These are phyloP conservation scores for Apodemus speciosus DNA, from an alignment of 2,113 vertebrate species.

Conservation along the genomic window DNA sequence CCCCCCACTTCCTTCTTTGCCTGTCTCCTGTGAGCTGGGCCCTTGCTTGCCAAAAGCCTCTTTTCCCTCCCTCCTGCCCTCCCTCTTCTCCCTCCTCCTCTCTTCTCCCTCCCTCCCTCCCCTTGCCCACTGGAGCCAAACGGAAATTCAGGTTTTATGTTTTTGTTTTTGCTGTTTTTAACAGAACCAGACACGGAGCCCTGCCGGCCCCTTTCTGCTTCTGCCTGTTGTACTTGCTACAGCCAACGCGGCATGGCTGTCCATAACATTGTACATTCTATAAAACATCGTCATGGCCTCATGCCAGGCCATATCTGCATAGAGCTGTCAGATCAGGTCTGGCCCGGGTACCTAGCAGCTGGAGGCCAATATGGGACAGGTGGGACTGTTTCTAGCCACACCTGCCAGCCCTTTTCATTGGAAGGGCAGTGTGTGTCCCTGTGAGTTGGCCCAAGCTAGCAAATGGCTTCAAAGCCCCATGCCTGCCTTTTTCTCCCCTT, in stretches of 20 bases:
- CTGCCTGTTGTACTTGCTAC: conserved; percentile 44
- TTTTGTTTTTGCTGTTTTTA: not conserved
- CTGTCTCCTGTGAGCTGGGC: not conserved
- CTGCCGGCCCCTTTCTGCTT: not conserved
- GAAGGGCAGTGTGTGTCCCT: not conserved
- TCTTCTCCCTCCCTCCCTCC: not conserved
- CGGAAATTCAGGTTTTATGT: conserved; percentile 7
- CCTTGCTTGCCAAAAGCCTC: conserved; percentile 51
- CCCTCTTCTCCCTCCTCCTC: not conserved
- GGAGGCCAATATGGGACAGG: not conserved
- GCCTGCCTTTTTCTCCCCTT: not conserved
- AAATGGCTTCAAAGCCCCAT: not conserved
- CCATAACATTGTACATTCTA: conserved; percentile 14
- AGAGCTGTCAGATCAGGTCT: conserved; percentile 61
- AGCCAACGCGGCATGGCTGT: conserved; percentile 46
- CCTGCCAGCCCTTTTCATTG: conserved; percentile 19
- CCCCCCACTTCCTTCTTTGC: not conserved
- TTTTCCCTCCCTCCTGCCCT: not conserved
- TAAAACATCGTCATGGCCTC: conserved; percentile 9
- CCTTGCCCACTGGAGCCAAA: conserved; percentile 40
- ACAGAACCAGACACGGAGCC: not conserved
- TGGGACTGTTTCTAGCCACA: not conserved
- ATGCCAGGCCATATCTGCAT: conserved; percentile 68
- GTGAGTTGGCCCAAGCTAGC: not conserved
- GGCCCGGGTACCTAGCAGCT: conserved; percentile 32